Evolutionary conservation across 1,140 invertebrate species (phyloP).

Genomic region (Caenorhabditis briggsae): DNA sequence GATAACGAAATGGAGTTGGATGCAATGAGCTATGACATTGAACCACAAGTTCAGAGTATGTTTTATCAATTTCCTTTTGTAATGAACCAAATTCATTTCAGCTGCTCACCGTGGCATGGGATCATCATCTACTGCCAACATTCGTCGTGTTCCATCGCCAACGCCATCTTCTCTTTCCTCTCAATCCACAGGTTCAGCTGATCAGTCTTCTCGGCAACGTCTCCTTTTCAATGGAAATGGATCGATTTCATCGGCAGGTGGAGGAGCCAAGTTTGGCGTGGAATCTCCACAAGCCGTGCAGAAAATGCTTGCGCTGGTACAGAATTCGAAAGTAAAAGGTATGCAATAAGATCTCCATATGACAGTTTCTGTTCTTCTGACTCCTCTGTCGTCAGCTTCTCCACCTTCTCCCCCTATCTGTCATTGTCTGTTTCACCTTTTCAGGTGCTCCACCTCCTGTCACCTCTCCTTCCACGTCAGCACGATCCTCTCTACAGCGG

Average conservation of each 20-base stretch:
- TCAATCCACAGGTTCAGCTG: conserved; percentile 81
- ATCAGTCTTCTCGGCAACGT: conserved; percentile 44
- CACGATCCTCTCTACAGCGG: conserved; percentile 40
- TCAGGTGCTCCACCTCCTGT: conserved; percentile 28
- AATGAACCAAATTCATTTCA: conserved; percentile 73
- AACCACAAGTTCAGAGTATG: conserved; percentile 80
- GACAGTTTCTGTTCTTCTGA: background rate
- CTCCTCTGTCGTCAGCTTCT: conserved; percentile 78
- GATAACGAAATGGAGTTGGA: conserved; percentile 91
- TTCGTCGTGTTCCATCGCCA: conserved; percentile 87
- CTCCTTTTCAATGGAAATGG: conserved; percentile 18
- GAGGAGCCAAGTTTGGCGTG: conserved; percentile 82
- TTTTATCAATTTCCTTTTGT: background rate
- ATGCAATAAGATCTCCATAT: too few species aligned
- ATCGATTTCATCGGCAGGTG: conserved; percentile 42
- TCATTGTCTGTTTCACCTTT: conserved; percentile 40
- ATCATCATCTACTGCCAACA: conserved; percentile 81
- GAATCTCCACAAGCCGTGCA: conserved; percentile 94
- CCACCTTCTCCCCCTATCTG: conserved; percentile 78
- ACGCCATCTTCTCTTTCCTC: conserved; percentile 87
- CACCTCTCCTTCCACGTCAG: conserved; percentile 38
- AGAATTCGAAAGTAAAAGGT: conserved; percentile 80
- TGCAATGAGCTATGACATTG: conserved; percentile 89
- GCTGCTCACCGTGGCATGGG: conserved; percentile 65
- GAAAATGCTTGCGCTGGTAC: conserved; percentile 88